Base-by-base conservation (phyloP, 2,888 invertebrate genomes). In the Drosophila fulvimacula region DNA sequence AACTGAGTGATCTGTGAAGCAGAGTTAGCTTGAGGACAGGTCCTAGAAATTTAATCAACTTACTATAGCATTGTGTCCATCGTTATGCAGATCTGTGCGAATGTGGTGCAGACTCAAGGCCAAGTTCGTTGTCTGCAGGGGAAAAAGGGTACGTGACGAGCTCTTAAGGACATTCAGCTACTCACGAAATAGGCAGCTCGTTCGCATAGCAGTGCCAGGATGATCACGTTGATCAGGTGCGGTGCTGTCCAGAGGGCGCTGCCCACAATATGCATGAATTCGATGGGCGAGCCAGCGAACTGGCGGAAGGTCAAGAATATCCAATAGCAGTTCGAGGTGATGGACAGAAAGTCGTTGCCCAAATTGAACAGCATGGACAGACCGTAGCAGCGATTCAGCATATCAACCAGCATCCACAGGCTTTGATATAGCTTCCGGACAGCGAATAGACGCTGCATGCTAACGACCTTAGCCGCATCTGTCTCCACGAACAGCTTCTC, bases 1-100 rank as follows among this genome's bases (percentile, higher is more conserved):
- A 93, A 93, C 77, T 93, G 93, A 70, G 93, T 92, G 57, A 93
- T 92, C 93, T 93, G 53, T 6, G 53, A 5, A 15, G 11, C 4
- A 27, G 17, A 13, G 10, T 0, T 24, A 7, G 34, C 2, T 3
- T 5, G 17, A 4, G 15, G 13, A 49, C 2, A 4, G 15, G 3
- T 21, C 11, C 11, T 30, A 0, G 24, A 11, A 1, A 9, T 2
- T 10, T 27, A 1, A 13, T 13, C 21, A 34, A 85, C 90, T 89
- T 75, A 93, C 93, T 73, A 93, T 82, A 0, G 90, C 88, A 71
- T 93, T 93, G 30, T 93, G 90, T 66, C 91, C 88, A 30, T 91
- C 86, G 64, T 93, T 92, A 19, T 87, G 81, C 6, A 90, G 81
- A 71, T 91, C 89, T 52, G 92, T 91, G 55, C 92, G 89, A 17